Percentiles rank a stretch among this genome's conserved stretches.
phyloP scores from a whole-genome alignment of 2,888 invertebrate genomes.

The Hirudinaria manillensis region DNA sequence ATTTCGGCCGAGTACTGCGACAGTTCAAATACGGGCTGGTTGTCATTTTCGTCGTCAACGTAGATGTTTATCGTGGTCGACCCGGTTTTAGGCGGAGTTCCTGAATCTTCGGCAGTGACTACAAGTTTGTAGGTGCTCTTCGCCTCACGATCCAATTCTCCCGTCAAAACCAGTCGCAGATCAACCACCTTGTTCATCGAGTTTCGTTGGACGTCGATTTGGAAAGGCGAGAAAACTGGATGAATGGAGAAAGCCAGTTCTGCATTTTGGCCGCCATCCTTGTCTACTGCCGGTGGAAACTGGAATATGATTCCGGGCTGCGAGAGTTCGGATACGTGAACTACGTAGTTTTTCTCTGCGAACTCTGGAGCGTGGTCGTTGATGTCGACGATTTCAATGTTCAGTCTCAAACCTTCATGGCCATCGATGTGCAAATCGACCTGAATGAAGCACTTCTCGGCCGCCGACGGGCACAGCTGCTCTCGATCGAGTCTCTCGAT shows the following conservation, averaged over 20 bases:
- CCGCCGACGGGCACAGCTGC: neutral
- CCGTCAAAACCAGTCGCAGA: neutral
- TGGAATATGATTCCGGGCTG: slow-evolving; percentile 7
- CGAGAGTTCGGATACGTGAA: slow-evolving; percentile 4
- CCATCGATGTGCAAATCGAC: neutral
- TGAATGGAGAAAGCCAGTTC: neutral
- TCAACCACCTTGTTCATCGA: neutral
- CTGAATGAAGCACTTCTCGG: neutral
- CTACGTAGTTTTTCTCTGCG: neutral
- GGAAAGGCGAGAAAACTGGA: neutral
- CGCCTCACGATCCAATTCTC: neutral
- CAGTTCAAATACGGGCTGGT: slow-evolving; percentile 17
- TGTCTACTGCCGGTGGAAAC: neutral
- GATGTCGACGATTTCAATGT: slow-evolving; percentile 9
- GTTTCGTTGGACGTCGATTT: neutral
- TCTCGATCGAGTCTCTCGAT: neutral
- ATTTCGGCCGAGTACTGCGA: slow-evolving; percentile 6
- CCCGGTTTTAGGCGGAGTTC: neutral
- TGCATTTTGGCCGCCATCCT: slow-evolving; percentile 14
- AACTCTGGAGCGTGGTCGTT: slow-evolving; percentile 17
- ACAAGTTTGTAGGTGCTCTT: neutral
- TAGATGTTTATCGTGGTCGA: neutral
- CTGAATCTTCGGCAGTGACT: slow-evolving; percentile 4
- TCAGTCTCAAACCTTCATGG: neutral
- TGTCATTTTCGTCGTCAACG: slow-evolving; percentile 19